Base-by-base conservation (phyloP, 2,888 invertebrate genomes). In the Asteroscopus sphinx region DNA sequence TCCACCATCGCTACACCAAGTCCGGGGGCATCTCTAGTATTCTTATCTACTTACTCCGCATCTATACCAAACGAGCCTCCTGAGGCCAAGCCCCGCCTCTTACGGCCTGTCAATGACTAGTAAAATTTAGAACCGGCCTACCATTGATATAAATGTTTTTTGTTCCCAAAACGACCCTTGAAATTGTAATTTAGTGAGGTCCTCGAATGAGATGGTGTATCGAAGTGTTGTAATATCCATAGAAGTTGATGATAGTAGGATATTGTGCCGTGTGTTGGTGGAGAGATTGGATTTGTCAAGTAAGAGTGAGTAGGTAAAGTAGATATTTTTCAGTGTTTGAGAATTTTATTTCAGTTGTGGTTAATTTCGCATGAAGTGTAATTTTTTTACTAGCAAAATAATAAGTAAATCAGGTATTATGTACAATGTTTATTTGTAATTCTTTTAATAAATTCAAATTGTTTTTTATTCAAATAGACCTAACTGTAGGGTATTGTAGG, bases 101-200 rank as follows among this genome's bases (percentile, higher is more conserved):
- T 92, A 94, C 90, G 86, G 88, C 92, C 93, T 94, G 94, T 94
- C 94, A 93, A 94, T 94, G 94, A 92, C 90, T 93, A 90, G 89
- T 90, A 89, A 79, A 93, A 94, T 94, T 93, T 93, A 92, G 92
- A 93, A 90, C 92, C 88, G 86, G 74, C 84, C 86, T 83, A 76
- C 94, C 93, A 93, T 94, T 94, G 93, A 93, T 92, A 94, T 93
- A 92, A 94, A 94, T 94, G 94, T 94, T 94, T 93, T 93, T 93
- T 93, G 93, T 93, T 93, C 94, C 93, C 93, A 89, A 90, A 91
- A 90, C 92, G 87, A 84, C 90, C 88, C 86, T 90, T 88, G 85
- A 86, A 89, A 93, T 92, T 90, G 94, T 93, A 90, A 93, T 93
- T 93, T 94, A 94, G 88, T 90, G 84, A 77, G 56, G 74, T 61